phyloP scores from a whole-genome alignment of 2,113 vertebrate genomes.

The Ammodytes marinus region DNA sequence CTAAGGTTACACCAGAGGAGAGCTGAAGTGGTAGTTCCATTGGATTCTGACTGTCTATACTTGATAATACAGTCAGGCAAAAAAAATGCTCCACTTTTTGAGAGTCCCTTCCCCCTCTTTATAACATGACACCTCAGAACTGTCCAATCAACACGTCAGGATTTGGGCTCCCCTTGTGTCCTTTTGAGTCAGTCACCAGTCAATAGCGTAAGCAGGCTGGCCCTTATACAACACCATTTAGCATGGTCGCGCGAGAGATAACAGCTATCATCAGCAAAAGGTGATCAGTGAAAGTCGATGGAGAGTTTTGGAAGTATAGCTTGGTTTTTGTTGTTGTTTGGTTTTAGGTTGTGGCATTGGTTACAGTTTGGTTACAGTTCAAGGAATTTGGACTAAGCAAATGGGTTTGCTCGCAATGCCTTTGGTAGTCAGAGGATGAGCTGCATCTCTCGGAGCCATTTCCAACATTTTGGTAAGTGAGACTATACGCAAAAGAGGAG shows the following conservation, averaged over 20 bases:
- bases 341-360: slow-evolving; percentile 77
- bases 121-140: slow-evolving; percentile 75
- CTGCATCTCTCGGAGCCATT: slow-evolving; percentile 78
- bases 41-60: slow-evolving; percentile 75
- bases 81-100: slow-evolving; percentile 67
- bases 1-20: slow-evolving; percentile 85
- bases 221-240: slow-evolving; percentile 41
- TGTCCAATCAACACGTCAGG: slow-evolving; percentile 78
- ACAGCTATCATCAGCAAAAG: slow-evolving; percentile 60
- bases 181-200: slow-evolving; percentile 62
- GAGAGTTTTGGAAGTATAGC: slow-evolving; percentile 81
- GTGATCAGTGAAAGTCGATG: slow-evolving; percentile 67
- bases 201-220: slow-evolving; percentile 30
- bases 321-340: slow-evolving; percentile 76
- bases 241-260: slow-evolving; percentile 57
- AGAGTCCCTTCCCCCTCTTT: slow-evolving; percentile 73
- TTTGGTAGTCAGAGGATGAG: slow-evolving; percentile 82
- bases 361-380: slow-evolving; percentile 83
- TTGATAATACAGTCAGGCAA: slow-evolving; percentile 79
- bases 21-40: slow-evolving; percentile 86
- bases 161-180: slow-evolving; percentile 47
- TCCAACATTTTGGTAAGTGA: slow-evolving; percentile 74
- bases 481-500: slow-evolving; percentile 56
- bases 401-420: slow-evolving; percentile 69
- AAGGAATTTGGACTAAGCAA: slow-evolving; percentile 76